A percentile compares a stretch with the other conserved stretches of the same genome.
These are phyloP conservation scores for Nycteola revayana DNA, from an alignment of 2,888 invertebrate genomes.

Conservation along the genomic window DNA sequence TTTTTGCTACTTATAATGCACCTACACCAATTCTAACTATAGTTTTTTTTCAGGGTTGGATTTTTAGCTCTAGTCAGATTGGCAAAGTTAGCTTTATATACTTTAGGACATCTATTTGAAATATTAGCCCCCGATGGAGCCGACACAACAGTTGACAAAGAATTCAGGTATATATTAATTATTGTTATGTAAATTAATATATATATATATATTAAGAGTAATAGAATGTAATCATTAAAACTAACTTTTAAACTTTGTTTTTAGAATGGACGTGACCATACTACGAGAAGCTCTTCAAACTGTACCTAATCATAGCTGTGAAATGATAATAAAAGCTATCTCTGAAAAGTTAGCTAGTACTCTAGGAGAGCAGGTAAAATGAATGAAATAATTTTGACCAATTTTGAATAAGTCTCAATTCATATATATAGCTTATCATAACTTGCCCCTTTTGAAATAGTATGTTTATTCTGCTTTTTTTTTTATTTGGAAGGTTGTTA, in stretches of 20 bases:
- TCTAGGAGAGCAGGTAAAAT: constrained; percentile 86
- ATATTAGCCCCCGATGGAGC: constrained; percentile 78
- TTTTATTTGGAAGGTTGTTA: constrained; percentile 60
- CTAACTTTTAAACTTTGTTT: no score
- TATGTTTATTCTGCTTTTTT: no score
- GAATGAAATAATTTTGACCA: no score
- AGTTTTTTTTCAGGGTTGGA: constrained; percentile 84
- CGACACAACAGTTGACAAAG: constrained; percentile 63
- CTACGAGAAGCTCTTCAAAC: constrained; percentile 92
- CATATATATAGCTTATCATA: no score
- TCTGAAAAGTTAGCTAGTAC: constrained; percentile 91
- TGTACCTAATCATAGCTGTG: constrained; percentile 91
- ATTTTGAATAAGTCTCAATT: no score
- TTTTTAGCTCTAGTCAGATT: constrained; percentile 94
- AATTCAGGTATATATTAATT: constrained; percentile 61
- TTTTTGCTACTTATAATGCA: no score
- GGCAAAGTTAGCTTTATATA: constrained; percentile 93
- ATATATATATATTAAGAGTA: no score
- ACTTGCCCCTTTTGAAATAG: no score
- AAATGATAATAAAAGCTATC: constrained; percentile 91
- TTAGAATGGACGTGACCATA: constrained; percentile 80
- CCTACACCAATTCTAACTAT: no score
- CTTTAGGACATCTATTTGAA: constrained; percentile 91
- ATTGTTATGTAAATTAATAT: no score
- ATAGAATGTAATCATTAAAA: no score